Evolutionary conservation across 2,113 vertebrate genomes (phyloP), one percentile per base, ranked within the genome.

Genomic region (Spheniscus mendiculus): DNA sequence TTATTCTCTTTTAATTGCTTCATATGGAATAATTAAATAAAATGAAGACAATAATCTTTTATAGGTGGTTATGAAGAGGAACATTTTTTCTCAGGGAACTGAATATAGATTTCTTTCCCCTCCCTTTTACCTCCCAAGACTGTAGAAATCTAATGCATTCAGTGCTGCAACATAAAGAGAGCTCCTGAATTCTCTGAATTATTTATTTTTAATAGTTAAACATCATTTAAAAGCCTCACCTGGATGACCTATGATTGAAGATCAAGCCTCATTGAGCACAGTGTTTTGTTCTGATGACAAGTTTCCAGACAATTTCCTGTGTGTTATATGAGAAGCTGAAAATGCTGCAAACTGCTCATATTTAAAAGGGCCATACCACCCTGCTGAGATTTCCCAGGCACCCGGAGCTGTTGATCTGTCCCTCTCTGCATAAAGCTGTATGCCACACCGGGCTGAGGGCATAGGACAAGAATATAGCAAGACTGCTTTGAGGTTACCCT

Each of bases 41-140:
- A 98, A 98, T 85, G 73, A 91, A 97, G 95, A 97, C 95, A 97
- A 97, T 98, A 98, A 98, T 97, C 76, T 98, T 98, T 98, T 97
- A 97, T 95, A 97, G 97, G 93, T 96, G 94, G 79, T 80, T 98
- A 97, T 93, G 96, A 97, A 93, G 90, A 95, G 42, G 87, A 98
- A 93, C 58, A 71, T 56, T 97, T 98, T 91, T 97, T 97, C 82
- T 55, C 22, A 59, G 93, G 89, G 70, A 93, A 77, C 30, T 26
- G 89, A 83, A 71, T 83, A 77, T 19, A 88, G 58, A 86, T 87
- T 94, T 55, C 77, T 83, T 63, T 67, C 62, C 8, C 45, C 38
- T 91, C 52, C 16, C 34, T 25, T 72, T 91, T 87, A 56, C 66
- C 45, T 96, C 66, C 62, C 70, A 88, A 76, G 65, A 63, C 49